phyloP scores from a whole-genome alignment of 2,888 invertebrate species.

The Phengaris alcon region DNA sequence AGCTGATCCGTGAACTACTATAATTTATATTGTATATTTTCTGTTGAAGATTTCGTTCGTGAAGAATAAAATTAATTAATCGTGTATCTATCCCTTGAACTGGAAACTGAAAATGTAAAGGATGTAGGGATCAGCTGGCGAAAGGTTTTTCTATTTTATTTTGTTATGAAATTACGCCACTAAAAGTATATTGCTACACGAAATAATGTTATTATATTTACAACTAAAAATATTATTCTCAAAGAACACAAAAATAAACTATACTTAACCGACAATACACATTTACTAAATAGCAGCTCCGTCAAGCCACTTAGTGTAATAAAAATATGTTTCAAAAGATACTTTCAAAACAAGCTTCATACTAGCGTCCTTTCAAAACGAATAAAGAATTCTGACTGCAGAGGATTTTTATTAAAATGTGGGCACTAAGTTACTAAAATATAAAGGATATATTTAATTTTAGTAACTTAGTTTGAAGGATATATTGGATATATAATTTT shows the following conservation, averaged over 20 bases:
- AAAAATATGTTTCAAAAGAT: conserved; percentile 30
- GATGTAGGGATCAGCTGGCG: too few relatives aligned
- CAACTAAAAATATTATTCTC: conserved; percentile 2
- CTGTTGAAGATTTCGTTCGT: too few relatives aligned
- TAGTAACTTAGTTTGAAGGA: too few relatives aligned
- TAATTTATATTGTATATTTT: too few relatives aligned
- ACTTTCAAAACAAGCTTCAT: conserved; percentile 24
- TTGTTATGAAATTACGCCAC: not conserved
- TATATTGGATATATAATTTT: not conserved
- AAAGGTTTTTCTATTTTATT: too few relatives aligned
- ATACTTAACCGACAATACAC: conserved; percentile 21
- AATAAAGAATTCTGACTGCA: conserved; percentile 29
- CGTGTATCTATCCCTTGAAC: too few relatives aligned
- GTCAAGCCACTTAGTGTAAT: conserved; percentile 26
- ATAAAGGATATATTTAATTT: not conserved
- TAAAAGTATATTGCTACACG: not conserved
- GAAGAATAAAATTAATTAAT: too few relatives aligned
- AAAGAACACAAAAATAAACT: conserved; percentile 22
- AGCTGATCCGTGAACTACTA: too few relatives aligned
- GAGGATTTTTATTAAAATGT: conserved; percentile 16
- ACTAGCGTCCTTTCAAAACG: conserved; percentile 26
- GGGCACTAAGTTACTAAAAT: conserved; percentile 8
- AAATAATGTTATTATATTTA: not conserved
- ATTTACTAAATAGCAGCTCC: conserved; percentile 12
- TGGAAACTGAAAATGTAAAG: not conserved